Conservation (phyloP, 1,140 invertebrate species). For the Acyrthosiphon pisum region DNA sequence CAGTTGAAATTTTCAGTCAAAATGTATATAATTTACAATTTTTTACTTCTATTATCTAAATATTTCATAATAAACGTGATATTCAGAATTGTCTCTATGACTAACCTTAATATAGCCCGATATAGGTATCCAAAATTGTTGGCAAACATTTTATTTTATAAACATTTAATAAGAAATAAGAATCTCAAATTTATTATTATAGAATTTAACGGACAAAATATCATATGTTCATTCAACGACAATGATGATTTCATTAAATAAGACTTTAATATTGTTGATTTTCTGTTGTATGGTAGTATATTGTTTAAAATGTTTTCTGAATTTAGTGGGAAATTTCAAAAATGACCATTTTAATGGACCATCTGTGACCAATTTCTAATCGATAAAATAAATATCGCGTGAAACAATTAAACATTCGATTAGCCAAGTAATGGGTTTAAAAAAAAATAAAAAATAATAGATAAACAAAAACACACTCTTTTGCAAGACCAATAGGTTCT, state of each 20-base stretch:
- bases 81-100: background rate
- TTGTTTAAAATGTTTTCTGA: background rate
- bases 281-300: background rate
- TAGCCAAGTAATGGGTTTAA: background rate
- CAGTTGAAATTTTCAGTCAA: background rate
- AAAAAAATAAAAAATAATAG: background rate
- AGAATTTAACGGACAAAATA: too few relatives aligned
- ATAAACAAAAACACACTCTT: background rate
- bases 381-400: background rate
- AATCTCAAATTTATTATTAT: too few relatives aligned
- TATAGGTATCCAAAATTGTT: background rate
- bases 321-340: background rate
- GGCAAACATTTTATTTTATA: background rate
- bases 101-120: background rate
- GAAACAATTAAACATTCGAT: background rate
- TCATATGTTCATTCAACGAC: background rate
- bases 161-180: background rate
- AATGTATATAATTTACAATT: background rate
- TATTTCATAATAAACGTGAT: background rate
- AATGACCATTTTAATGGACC: background rate
- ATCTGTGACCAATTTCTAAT: conserved; percentile 3
- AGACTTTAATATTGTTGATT: background rate
- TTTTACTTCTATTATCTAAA: background rate
- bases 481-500: background rate
- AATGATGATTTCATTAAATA: background rate